Evolutionary conservation across 2,888 invertebrate genomes (phyloP).

Genomic region (Sinhomidia bicolor): DNA sequence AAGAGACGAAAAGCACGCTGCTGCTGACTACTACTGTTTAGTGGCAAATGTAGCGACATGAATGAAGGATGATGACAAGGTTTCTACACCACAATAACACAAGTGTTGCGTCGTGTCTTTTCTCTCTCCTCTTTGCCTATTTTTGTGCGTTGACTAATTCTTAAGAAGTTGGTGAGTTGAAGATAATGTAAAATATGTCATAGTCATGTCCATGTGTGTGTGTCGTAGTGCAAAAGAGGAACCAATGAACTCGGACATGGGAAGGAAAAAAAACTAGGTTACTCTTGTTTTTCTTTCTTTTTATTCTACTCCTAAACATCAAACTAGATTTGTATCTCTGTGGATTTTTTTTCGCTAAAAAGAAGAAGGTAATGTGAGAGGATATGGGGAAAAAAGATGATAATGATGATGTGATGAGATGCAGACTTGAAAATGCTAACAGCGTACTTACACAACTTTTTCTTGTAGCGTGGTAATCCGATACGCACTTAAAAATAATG

Average conservation of each 20-base stretch:
- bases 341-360: not conserved
- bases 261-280: not conserved
- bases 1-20: not conserved
- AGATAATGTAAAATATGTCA: slow-evolving; percentile 20
- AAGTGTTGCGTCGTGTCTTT: slow-evolving; percentile 47
- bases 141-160: slow-evolving; percentile 26
- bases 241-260: slow-evolving; percentile 12
- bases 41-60: not conserved
- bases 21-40: not conserved
- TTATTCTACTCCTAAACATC: not conserved
- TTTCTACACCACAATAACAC: slow-evolving; percentile 36
- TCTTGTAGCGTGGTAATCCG: not conserved
- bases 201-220: not conserved
- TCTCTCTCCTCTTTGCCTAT: slow-evolving; percentile 5
- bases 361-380: not conserved
- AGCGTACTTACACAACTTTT: not conserved
- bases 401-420: slow-evolving; percentile 1
- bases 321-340: not conserved
- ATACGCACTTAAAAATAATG: slow-evolving; percentile 28
- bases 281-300: not conserved
- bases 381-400: not conserved
- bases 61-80: slow-evolving; percentile 58
- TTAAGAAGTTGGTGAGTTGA: not conserved
- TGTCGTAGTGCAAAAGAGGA: not conserved
- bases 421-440: slow-evolving; percentile 3